A percentile compares a stretch with the other conserved stretches of the same genome.
Evolutionary conservation across 2,888 invertebrate species (phyloP).

Genomic region (Cotesia congregata): DNA sequence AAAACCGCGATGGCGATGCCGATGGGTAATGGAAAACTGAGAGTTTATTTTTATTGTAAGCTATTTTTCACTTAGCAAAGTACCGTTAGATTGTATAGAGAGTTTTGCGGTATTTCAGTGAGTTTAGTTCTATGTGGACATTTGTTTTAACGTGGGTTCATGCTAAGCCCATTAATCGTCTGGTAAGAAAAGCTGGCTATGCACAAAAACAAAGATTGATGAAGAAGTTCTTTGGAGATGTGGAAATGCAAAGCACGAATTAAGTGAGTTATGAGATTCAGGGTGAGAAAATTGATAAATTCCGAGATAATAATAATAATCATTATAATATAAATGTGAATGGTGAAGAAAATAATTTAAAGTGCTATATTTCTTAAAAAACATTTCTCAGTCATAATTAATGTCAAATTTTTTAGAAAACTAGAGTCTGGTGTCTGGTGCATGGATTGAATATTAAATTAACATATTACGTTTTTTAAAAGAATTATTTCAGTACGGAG

Average conservation of each 20-base stretch:
- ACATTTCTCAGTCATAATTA: no score
- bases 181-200: neutral
- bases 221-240: neutral
- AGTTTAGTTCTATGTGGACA: constrained; percentile 8
- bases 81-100: neutral
- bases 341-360: no score
- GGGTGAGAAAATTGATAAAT: constrained; percentile 21
- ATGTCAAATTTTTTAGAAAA: no score
- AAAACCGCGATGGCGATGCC: no score
- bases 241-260: constrained; percentile 21
- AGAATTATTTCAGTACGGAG: neutral
- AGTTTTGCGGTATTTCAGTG: neutral
- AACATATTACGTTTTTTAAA: neutral
- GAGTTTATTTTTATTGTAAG: neutral
- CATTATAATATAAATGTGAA: no score
- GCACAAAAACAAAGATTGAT: neutral
- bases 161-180: neutral
- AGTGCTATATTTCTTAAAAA: no score
- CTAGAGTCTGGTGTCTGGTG: neutral
- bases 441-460: neutral
- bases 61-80: neutral
- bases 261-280: neutral
- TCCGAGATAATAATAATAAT: constrained; percentile 5
- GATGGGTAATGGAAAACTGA: neutral
- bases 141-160: neutral